Conservation (phyloP, 2,113 vertebrate genomes). For the Protobothrops mucrosquamatus region DNA sequence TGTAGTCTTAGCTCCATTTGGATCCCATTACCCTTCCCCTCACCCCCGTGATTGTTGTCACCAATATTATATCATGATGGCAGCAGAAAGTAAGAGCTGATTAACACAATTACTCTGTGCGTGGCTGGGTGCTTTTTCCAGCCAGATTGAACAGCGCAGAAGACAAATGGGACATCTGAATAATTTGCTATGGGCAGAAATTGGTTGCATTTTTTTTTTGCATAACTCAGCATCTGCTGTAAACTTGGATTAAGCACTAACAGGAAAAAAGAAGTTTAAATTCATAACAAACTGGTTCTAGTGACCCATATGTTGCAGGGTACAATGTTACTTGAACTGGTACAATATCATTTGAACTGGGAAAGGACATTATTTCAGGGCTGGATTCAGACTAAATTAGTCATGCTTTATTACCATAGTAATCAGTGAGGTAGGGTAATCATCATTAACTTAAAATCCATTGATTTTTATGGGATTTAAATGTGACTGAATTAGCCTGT, state of each 20-base stretch:
- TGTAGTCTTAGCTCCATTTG: not conserved
- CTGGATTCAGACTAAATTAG: not conserved
- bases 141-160: not conserved
- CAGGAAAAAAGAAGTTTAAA: not conserved
- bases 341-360: not conserved
- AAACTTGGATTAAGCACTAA: not conserved
- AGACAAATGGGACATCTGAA: conserved; percentile 11
- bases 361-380: not conserved
- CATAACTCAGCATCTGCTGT: not conserved
- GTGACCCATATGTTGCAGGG: not conserved
- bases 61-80: not conserved
- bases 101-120: conserved; percentile 7
- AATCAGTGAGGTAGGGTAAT: not conserved
- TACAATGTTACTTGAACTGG: not conserved
- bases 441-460: not conserved
- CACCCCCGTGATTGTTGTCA: not conserved
- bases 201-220: not conserved
- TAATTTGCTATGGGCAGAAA: not conserved
- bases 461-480: not conserved
- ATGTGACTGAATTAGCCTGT: not conserved
- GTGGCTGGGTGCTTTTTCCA: not conserved
- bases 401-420: not conserved
- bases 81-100: conserved; percentile 7
- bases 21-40: not conserved
- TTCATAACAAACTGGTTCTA: not conserved